Conservation (phyloP, 2,888 invertebrate genomes). For the Melanargia galathea region DNA sequence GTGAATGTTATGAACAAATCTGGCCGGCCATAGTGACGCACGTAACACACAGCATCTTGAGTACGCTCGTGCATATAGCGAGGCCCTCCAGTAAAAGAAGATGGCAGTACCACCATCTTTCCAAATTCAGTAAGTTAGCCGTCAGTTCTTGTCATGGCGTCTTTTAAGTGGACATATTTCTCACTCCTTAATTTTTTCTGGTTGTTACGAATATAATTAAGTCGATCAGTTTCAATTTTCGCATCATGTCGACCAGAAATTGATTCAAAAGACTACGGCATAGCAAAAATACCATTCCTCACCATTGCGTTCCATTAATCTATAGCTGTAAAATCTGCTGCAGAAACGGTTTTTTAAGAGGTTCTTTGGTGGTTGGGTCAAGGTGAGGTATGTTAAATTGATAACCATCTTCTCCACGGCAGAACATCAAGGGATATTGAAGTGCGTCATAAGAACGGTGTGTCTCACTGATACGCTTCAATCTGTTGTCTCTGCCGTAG, state of each 20-base stretch:
- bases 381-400: slow-evolving; percentile 35
- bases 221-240: no score
- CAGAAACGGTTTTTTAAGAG: not conserved
- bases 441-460: slow-evolving; percentile 30
- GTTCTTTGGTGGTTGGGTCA: not conserved
- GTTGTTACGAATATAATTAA: not conserved
- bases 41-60: slow-evolving; percentile 41
- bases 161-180: not conserved
- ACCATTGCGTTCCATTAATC: not conserved
- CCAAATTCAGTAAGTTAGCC: not conserved
- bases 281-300: not conserved
- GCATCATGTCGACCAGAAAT: not conserved
- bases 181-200: not conserved
- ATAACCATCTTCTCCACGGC: slow-evolving; percentile 47
- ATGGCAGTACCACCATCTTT: slow-evolving; percentile 33
- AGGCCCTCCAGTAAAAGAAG: slow-evolving; percentile 40
- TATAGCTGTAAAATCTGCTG: not conserved
- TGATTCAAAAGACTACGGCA: not conserved
- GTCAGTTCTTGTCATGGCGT: not conserved
- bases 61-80: slow-evolving; percentile 39
- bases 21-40: slow-evolving; percentile 36
- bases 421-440: slow-evolving; percentile 44
- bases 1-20: slow-evolving; percentile 37
- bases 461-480: slow-evolving; percentile 15
- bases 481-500: not conserved